Evolutionary conservation across 2,888 invertebrate genomes (phyloP), one percentile per base, ranked within the genome.

Genomic region (Sinotaia quadrata): DNA sequence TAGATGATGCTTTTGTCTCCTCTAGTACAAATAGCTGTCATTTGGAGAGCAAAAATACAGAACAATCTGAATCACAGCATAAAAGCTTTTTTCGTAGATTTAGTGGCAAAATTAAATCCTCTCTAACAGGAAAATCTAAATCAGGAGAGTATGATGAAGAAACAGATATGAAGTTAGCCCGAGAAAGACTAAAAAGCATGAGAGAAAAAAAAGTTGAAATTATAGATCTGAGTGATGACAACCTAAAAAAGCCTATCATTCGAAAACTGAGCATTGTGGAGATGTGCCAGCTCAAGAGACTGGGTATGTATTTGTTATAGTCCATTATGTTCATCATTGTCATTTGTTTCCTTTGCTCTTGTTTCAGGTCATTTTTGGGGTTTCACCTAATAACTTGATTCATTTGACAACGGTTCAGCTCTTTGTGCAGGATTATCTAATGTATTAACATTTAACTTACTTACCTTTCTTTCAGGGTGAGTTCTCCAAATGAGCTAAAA

Each of bases 141-240:
- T 33, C 63, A 49, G 24, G 63, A 57, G 76, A 77, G 18, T 59
- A 74, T 31, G 78, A 80, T 15, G 78, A 78, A 12, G 72, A 75
- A 34, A 71, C 67, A 1, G 71, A 68, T 15, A 65, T 57, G 12
- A 71, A 72, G 2, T 54, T 58, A 24, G 66, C 31, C 0, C 47
- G 57, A 2, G 33, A 60, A 10, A 51, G 57, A 33, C 37, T 54
- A 2, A 60, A 68, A 56, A 62, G 36, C 5, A 21, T 37, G 31
- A 59, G 56, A 18, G 68, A 68, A 49, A 70, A 61, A 69, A 78
- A 74, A 65, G 72, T 82, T 21, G 79, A 78, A 34, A 79, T 84
- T 31, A 68, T 81, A 63, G 84, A 84, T 68, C 72, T 84, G 37
- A 79, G 78, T 24, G 78, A 78, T 58, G 82, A 84, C 34, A 63